A percentile compares a stretch with the other conserved stretches of the same genome.
Conservation (phyloP, 1,140 invertebrate genomes). For the Pissodes strobi region DNA sequence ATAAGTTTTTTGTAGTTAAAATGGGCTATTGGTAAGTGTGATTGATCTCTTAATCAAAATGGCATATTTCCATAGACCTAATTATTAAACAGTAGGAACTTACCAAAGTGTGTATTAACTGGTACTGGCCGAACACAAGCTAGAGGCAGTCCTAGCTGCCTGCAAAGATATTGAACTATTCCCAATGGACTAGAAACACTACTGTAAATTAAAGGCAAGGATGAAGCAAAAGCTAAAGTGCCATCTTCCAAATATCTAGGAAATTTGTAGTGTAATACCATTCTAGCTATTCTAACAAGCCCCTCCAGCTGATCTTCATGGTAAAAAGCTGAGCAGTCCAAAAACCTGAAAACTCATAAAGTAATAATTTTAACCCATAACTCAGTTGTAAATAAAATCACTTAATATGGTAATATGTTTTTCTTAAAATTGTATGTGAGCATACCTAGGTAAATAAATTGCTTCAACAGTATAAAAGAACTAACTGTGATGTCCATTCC, state of each 20-base stretch:
- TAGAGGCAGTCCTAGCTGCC: conserved; percentile 74
- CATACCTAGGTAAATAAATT: too few relatives aligned
- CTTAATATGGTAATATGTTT: too few relatives aligned
- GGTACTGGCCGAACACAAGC: conserved; percentile 84
- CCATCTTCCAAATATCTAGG: conserved; percentile 81
- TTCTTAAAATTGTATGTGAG: too few relatives aligned
- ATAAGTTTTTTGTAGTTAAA: too few relatives aligned
- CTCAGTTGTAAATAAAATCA: too few relatives aligned
- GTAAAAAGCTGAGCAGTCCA: conserved; percentile 49
- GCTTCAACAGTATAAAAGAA: too few relatives aligned
- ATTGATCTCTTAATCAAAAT: too few relatives aligned
- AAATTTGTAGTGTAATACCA: conserved; percentile 80
- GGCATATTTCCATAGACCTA: neutral
- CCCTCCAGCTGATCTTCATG: conserved; percentile 48
- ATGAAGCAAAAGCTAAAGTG: conserved; percentile 69
- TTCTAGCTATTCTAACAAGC: conserved; percentile 70
- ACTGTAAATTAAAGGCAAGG: conserved; percentile 81
- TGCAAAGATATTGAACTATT: conserved; percentile 78
- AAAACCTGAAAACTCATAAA: conserved; percentile 41
- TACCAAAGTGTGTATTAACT: conserved; percentile 71
- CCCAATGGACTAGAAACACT: conserved; percentile 74
- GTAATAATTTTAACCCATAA: too few relatives aligned
- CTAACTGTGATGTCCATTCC: too few relatives aligned
- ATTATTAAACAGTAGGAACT: conserved; percentile 21
- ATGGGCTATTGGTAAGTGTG: too few relatives aligned